Base-by-base conservation (phyloP, 2,113 vertebrate species). In the Callospermophilus lateralis region DNA sequence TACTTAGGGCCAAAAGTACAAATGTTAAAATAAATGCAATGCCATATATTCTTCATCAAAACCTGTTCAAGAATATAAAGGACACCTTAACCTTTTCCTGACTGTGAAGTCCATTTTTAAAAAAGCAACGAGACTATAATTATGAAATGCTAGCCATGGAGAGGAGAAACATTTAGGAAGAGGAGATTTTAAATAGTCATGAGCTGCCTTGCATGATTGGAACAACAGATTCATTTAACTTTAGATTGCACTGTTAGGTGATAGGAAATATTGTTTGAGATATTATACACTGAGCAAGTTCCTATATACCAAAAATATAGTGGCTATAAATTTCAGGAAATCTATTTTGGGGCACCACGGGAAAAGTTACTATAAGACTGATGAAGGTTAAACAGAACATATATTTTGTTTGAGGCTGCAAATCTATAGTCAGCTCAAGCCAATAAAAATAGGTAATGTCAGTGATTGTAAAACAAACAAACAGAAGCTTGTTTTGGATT, bases 281-380 rank as follows among this genome's bases (percentile, higher is more conserved):
- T 89, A 93, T 78, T 93, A 92, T 93, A 53, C 51, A 65, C 68
- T 61, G 70, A 83, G 58, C 45, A 81, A 95, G 81, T 74, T 97
- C 70, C 89, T 90, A 96, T 97, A 95, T n/a, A 88, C 92, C 42
- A 96, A 89, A 88, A 97, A 39, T 84, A 86, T 45, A 94, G 84
- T 61, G 76, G 80, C 77, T 96, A 79, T 97, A 96, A 97, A 96
- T 94, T 92, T 74, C 34, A 96, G 92, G 45, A 94, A 98, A 98
- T 98, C 94, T 88, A 97, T 95, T 96, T 90, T 34, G 15, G 86
- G 81, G 51, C 67, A 89, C 72, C 77, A 84, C 58, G 61, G 90
- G 65, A 78, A 94, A 95, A 96, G 86, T 92, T 97, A 93, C 92
- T 94, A 93, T 92, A 94, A 97, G 96, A 83, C 53, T 84, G 92